Evolutionary conservation across 2,113 vertebrate species (phyloP).

Genomic region (Sander vitreus): DNA sequence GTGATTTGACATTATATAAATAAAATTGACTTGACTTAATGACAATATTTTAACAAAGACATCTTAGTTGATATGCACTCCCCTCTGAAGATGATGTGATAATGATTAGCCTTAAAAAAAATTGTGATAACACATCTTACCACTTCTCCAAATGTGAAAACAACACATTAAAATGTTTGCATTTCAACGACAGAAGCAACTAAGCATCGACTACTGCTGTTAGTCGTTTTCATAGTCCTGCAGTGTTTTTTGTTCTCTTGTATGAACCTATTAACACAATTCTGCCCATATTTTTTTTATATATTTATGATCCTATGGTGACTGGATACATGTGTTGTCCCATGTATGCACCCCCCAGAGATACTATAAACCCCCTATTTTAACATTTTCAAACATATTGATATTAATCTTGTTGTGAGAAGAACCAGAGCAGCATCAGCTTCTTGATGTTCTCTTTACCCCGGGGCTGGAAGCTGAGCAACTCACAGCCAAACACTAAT

Average conservation of each 20-base stretch:
- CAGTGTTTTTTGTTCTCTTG: neutral
- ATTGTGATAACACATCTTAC: constrained; percentile 14
- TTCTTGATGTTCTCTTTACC: constrained; percentile 51
- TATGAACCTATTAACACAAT: neutral
- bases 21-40: too few species aligned
- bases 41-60: neutral
- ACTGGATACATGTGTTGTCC: constrained; percentile 7
- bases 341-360: neutral
- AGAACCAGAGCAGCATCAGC: constrained; percentile 15
- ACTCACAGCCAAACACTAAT: constrained; percentile 32
- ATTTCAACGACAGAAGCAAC: constrained; percentile 5
- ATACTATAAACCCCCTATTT: neutral
- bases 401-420: constrained; percentile 35
- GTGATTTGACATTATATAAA: too few species aligned
- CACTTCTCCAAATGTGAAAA: constrained; percentile 43
- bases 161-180: constrained; percentile 24
- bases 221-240: constrained; percentile 13
- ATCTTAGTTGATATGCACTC: neutral
- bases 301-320: neutral
- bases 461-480: constrained; percentile 19
- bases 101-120: constrained; percentile 4
- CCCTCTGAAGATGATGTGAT: neutral
- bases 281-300: constrained; percentile 14
- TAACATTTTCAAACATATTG: constrained; percentile 22
- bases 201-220: neutral